Base-by-base conservation (phyloP, 2,888 invertebrate genomes). In the Scaptomyza reducta region DNA sequence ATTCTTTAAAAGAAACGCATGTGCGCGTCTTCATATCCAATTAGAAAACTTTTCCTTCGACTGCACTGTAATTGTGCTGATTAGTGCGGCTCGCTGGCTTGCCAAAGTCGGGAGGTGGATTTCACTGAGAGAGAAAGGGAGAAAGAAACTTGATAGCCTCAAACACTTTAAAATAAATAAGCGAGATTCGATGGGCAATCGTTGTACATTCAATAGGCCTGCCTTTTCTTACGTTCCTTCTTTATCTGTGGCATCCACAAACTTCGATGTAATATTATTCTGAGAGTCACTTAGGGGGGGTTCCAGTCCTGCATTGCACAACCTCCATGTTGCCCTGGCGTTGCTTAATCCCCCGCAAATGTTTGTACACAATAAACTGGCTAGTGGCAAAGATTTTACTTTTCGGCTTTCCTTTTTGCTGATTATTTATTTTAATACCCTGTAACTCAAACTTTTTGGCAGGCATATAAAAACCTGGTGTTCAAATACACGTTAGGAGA, bases 1-100 rank as follows among this genome's bases (percentile, higher is more conserved):
- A 77, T 77, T 84, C 70, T 67, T 83, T 82, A 60, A 74, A 82
- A 74, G 83, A 69, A 88, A 87, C 89, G 88, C 86, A 86, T 86
- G 86, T 86, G 86, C 85, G 86, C 87, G 70, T 81, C 82, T 79
- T 86, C 88, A 85, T 88, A 88, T 88, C 75, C 88, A 86, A 86
- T 86, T 86, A 86, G 88, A 82, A 79, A 87, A 88, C 81, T 86
- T 88, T 85, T 87, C 65, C 62, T 78, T 70, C 79, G 70, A 68
- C 87, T 82, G 87, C 72, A 73, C 55, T 65, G 83, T 87, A 83
- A 83, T 83, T 87, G 88, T 83, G 86, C 87, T 83, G 83, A 83
- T 83, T 87, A 87, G 83, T 87, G 70, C 81, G 87, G 85, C 85
- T 87, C 78, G 87, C 72, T 81, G 81, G 69, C 59, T 76, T 69